phyloP scores from a whole-genome alignment of 2,797 vertebrate species.

The Sebastes nivosus region DNA sequence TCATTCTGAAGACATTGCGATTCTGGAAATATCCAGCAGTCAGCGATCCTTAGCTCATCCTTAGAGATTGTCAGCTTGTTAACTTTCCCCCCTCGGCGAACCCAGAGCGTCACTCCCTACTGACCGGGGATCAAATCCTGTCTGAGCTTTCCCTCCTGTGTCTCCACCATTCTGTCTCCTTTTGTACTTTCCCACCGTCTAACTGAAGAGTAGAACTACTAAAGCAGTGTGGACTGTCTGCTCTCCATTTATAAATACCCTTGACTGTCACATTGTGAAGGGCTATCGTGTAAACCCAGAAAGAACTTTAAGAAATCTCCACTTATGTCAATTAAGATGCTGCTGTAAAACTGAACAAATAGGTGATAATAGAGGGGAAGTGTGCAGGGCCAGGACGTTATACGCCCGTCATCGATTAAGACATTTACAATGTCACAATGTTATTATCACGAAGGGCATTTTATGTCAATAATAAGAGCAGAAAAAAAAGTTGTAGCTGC shows the following conservation, averaged over 20 bases:
- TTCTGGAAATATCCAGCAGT: conserved; percentile 25
- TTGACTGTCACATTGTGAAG: conserved; percentile 60
- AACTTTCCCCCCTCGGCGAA: conserved; percentile 33
- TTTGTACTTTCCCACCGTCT: conserved; percentile 40
- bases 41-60: conserved; percentile 13
- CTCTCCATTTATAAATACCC: conserved; percentile 48
- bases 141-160: conserved; percentile 28
- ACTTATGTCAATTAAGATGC: conserved; percentile 1
- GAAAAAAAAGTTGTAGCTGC: conserved; percentile 28
- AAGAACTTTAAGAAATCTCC: conserved; percentile 6
- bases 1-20: background rate
- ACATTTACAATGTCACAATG: conserved; percentile 2
- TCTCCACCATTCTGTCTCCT: conserved; percentile 13
- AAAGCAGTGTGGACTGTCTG: conserved; percentile 28
- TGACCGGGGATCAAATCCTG: conserved; percentile 56
- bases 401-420: background rate
- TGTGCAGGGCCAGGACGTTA: background rate
- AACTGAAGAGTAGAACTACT: conserved; percentile 18
- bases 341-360: background rate
- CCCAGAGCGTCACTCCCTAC: background rate
- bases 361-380: background rate
- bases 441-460: conserved; percentile 14
- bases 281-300: conserved; percentile 40
- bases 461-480: conserved; percentile 27
- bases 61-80: conserved; percentile 47